A percentile compares a stretch with the other conserved stretches of the same genome.
Conservation (phyloP, 2,888 invertebrate species). For the Andricus curvator region DNA sequence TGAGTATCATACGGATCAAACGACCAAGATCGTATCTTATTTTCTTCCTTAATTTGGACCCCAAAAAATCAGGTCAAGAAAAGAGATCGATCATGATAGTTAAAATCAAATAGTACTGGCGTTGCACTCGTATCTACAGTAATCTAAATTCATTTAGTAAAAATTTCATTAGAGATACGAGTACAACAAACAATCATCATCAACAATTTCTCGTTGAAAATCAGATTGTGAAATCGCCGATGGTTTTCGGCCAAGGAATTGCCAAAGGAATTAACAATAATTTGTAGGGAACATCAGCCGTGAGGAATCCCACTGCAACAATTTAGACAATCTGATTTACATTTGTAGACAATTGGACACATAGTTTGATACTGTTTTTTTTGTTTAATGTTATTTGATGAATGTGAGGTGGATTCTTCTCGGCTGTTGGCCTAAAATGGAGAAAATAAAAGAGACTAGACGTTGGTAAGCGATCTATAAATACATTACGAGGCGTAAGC, state of each 20-base stretch:
- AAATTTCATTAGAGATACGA: not conserved
- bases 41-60: not conserved
- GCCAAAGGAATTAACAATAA: constrained; percentile 48
- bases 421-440: constrained; percentile 40
- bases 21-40: constrained; percentile 54
- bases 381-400: no score
- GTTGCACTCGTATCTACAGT: constrained; percentile 45
- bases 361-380: not conserved
- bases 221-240: constrained; percentile 41
- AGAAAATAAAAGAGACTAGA: constrained; percentile 61
- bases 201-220: constrained; percentile 19
- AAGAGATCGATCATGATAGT: constrained; percentile 54
- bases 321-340: constrained; percentile 1
- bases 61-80: not conserved
- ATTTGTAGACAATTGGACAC: not conserved
- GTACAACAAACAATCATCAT: constrained; percentile 14
- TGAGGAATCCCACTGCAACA: constrained; percentile 39
- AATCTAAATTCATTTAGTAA: not conserved
- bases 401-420: constrained; percentile 1
- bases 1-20: constrained; percentile 67
- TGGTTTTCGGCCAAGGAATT: constrained; percentile 47
- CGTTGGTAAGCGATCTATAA: constrained; percentile 75
- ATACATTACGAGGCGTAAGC: constrained; percentile 78
- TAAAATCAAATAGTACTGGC: constrained; percentile 48
- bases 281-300: constrained; percentile 43